A percentile compares a stretch with the other conserved stretches of the same genome.
phyloP scores from a whole-genome alignment of 2,797 vertebrate species.

The Apodemus agrarius region DNA sequence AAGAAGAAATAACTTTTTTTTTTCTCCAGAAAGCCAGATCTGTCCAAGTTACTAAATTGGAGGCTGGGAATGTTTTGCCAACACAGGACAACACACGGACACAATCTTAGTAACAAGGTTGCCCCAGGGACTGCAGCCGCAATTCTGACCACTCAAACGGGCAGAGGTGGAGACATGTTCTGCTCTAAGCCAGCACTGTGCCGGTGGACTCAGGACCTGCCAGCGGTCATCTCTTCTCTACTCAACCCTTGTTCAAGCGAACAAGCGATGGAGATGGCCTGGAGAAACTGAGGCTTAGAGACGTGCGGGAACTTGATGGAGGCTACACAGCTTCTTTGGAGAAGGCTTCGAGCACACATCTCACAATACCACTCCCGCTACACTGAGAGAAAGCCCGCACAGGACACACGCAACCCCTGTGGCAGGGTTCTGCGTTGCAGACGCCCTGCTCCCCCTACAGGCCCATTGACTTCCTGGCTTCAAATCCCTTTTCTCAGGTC shows the following conservation, averaged over 20 bases:
- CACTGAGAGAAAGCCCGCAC: neutral
- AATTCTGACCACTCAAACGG: neutral
- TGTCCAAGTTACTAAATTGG: constrained; percentile 67
- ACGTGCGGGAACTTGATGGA: neutral
- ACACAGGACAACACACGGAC: constrained; percentile 53
- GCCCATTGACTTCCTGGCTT: neutral
- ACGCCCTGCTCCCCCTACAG: neutral
- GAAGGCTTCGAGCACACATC: neutral
- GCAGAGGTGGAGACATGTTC: neutral
- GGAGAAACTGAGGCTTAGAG: neutral
- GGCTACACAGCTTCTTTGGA: neutral
- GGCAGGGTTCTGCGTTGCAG: neutral
- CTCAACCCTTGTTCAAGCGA: neutral
- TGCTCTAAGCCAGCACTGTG: fast-evolving
- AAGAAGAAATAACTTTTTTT: neutral
- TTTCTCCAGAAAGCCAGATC: constrained; percentile 1
- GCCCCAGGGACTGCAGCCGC: constrained; percentile 53
- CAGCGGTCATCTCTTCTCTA: neutral
- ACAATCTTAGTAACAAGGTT: constrained; percentile 67
- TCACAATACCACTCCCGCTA: fast-evolving
- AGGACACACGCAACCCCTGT: neutral
- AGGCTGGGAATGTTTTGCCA: constrained; percentile 71
- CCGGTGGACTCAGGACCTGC: neutral
- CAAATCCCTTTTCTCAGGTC: neutral
- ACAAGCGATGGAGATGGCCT: neutral